Percentiles rank a stretch among this genome's conserved stretches.
phyloP scores from a whole-genome alignment of 2,888 invertebrate genomes.

The Microplitis manilae region DNA sequence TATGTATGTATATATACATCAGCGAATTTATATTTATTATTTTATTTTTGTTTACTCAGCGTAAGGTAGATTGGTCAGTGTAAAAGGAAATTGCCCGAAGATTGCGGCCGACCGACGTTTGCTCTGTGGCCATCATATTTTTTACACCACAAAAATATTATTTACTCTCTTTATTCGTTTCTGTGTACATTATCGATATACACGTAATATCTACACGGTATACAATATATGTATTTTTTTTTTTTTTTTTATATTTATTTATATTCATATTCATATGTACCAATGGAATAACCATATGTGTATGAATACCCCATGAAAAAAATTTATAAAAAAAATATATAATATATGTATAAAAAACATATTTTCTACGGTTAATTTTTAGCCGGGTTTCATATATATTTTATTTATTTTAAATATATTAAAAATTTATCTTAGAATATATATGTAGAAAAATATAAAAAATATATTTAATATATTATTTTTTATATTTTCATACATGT shows the following conservation, averaged over 20 bases:
- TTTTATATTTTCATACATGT: too few relatives aligned
- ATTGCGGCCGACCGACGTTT: constrained; percentile 70
- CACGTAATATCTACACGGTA: background rate
- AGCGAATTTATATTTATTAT: constrained; percentile 42
- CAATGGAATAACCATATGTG: too few relatives aligned
- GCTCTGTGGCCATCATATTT: constrained; percentile 62
- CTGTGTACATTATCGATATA: background rate
- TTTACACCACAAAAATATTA: constrained; percentile 64
- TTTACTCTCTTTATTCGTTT: background rate
- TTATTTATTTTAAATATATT: too few relatives aligned
- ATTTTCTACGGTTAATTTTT: too few relatives aligned
- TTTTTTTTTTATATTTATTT: background rate
- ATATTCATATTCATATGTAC: too few relatives aligned
- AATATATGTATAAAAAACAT: too few relatives aligned
- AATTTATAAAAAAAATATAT: too few relatives aligned
- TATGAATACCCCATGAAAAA: too few relatives aligned
- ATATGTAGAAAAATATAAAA: too few relatives aligned
- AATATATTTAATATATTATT: too few relatives aligned
- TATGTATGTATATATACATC: constrained; percentile 36
- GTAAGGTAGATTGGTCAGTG: constrained; percentile 59
- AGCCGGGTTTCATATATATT: too few relatives aligned
- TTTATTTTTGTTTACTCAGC: constrained; percentile 67
- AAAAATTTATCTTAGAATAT: too few relatives aligned
- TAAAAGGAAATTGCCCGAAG: constrained; percentile 68
- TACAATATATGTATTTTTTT: background rate